Evolutionary conservation across 1,140 invertebrate genomes (phyloP).

Genomic region (Drosophila rhopaloa): DNA sequence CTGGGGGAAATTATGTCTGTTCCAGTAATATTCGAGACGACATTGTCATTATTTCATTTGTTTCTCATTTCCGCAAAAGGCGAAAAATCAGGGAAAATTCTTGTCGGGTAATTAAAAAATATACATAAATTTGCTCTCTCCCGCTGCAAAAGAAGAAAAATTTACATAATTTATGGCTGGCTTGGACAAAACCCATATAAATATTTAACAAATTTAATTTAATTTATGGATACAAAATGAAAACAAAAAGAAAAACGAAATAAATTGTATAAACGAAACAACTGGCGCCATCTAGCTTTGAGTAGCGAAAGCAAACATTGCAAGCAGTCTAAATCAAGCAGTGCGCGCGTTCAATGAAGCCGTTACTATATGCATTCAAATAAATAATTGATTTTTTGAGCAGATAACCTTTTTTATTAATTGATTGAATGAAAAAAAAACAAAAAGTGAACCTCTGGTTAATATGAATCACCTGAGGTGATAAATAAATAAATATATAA

Average conservation of each 20-base stretch:
- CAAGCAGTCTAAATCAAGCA: slow-evolving; percentile 27
- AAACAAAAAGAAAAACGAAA: slow-evolving; percentile 3
- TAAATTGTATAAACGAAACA: neutral
- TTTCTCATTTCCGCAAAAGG: slow-evolving; percentile 47
- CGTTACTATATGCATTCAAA: slow-evolving; percentile 3
- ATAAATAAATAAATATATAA: slow-evolving; percentile 6
- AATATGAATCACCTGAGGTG: slow-evolving; percentile 32
- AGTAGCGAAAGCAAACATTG: neutral
- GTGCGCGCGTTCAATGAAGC: neutral
- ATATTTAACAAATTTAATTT: slow-evolving; percentile 8
- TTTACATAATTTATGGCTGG: slow-evolving; percentile 58
- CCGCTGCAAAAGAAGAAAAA: slow-evolving; percentile 15
- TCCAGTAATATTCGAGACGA: neutral
- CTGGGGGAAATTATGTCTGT: slow-evolving; percentile 16
- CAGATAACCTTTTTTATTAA: neutral
- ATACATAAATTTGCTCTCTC: slow-evolving; percentile 41
- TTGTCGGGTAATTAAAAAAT: slow-evolving; percentile 53
- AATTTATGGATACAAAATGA: slow-evolving; percentile 17
- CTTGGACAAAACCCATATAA: slow-evolving; percentile 14
- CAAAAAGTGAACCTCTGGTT: neutral
- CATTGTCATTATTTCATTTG: slow-evolving; percentile 63
- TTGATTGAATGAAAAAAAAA: slow-evolving; percentile 1
- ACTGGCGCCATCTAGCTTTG: slow-evolving; percentile 42
- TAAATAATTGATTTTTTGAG: neutral
- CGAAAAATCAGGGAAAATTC: slow-evolving; percentile 23